These are phyloP conservation scores for Epinephelus cyanopodus DNA, from an alignment of 2,113 vertebrate species.

Conservation along the genomic window DNA sequence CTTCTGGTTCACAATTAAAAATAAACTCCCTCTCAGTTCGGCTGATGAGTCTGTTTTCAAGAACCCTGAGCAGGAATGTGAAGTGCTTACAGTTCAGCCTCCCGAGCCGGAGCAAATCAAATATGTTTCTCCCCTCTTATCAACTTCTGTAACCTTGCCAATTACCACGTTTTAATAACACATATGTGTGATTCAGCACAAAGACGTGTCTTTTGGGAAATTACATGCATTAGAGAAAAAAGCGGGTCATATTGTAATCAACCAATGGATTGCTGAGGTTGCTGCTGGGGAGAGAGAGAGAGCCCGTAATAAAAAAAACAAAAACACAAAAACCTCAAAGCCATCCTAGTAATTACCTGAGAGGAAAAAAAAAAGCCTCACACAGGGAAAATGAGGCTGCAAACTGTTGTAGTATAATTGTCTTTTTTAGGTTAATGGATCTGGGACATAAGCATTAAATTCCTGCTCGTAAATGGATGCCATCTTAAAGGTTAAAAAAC, in stretches of 20 bases:
- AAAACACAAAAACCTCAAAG: slow-evolving; percentile 11
- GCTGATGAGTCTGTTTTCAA: slow-evolving; percentile 33
- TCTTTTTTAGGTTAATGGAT: slow-evolving; percentile 69
- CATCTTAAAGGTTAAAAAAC: slow-evolving; percentile 30
- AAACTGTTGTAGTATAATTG: slow-evolving; percentile 46
- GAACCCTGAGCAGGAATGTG: slow-evolving; percentile 31
- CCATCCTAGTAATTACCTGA: slow-evolving; percentile 55
- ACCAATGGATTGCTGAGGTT: slow-evolving; percentile 18
- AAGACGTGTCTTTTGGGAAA: slow-evolving; percentile 66
- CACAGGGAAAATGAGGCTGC: slow-evolving; percentile 53
- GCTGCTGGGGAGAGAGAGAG: slow-evolving; percentile 9
- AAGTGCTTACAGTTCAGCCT: slow-evolving; percentile 50
- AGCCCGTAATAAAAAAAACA: neutral
- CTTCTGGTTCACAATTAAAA: slow-evolving; percentile 37
- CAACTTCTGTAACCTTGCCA: slow-evolving; percentile 36
- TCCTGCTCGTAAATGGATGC: slow-evolving; percentile 35
- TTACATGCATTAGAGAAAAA: slow-evolving; percentile 45
- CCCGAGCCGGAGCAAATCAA: slow-evolving; percentile 48
- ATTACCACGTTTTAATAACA: slow-evolving; percentile 68
- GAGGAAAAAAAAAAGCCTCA: slow-evolving; percentile 25
- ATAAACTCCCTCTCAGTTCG: slow-evolving; percentile 11
- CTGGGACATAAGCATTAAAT: slow-evolving; percentile 23
- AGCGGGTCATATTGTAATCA: slow-evolving; percentile 29
- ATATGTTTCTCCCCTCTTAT: slow-evolving; percentile 42
- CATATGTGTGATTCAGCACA: slow-evolving; percentile 73